phyloP scores from a whole-genome alignment of 1,140 invertebrate genomes.

The Halesus radiatus region DNA sequence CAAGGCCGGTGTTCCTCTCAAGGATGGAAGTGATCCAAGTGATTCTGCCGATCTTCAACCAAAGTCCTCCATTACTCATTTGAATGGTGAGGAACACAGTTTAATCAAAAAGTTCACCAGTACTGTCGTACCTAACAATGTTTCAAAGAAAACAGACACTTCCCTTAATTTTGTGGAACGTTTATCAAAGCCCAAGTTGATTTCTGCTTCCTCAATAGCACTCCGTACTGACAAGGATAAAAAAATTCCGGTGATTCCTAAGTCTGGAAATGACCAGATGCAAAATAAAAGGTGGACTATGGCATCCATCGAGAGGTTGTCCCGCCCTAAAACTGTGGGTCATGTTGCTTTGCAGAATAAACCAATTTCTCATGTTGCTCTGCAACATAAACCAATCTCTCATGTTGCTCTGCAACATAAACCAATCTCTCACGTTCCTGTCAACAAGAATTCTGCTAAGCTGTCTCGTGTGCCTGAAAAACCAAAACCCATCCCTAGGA shows the following conservation, averaged over 20 bases:
- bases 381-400: background rate
- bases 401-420: background rate
- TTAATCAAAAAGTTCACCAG: background rate
- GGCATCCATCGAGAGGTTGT: conserved; percentile 46
- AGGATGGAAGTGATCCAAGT: background rate
- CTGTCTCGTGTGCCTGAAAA: background rate
- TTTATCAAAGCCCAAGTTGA: conserved; percentile 28
- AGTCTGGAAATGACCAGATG: background rate
- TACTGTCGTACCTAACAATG: background rate
- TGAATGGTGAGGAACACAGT: background rate
- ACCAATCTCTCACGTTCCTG: background rate
- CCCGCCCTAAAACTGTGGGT: conserved; percentile 36
- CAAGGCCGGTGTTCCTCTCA: background rate
- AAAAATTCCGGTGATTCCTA: background rate
- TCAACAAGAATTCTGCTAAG: background rate
- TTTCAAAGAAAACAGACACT: conserved; percentile 18
- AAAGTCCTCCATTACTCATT: background rate
- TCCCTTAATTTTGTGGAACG: conserved; percentile 13
- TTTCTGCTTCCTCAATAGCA: background rate
- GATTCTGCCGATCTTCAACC: background rate
- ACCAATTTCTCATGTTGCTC: background rate
- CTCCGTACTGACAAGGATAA: conserved; percentile 8
- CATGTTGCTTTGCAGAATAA: background rate
- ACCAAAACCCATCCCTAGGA: conserved; percentile 1
- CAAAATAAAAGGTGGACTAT: conserved; percentile 45